Base-by-base conservation (phyloP, 2,888 invertebrate genomes). In the Nematopogon swammerdamellus region DNA sequence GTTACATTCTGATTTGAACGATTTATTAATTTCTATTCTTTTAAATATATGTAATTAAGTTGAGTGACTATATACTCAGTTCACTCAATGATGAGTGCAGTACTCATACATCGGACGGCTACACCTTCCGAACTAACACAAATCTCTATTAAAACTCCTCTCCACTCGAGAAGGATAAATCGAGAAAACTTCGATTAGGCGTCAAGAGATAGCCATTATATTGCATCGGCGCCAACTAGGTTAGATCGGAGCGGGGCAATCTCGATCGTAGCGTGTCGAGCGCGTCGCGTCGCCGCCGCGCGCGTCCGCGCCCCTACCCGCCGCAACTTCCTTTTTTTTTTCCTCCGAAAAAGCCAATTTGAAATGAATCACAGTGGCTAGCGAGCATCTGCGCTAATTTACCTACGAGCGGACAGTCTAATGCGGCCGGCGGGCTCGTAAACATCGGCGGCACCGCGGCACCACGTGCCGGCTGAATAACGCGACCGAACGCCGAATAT, bases 321-420 rank as follows among this genome's bases (percentile, higher is more conserved):
- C n/a, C n/a, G n/a, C n/a, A n/a, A n/a, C n/a, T n/a, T n/a, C n/a
- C n/a, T n/a, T n/a, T 68, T 72, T 76, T 77, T 74, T 70, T 65
- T 62, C 62, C 68, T 68, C 70, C 75, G 75, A 73, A 77, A 19
- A 75, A 77, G 75, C 77, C 77, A 79, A 79, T 79, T 79, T 76
- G 72, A 68, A 79, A 79, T 79, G 77, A 79, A 79, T 79, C 79
- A 79, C 73, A 67, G 76, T 70, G 72, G 74, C 75, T 70, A 68
- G 73, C 70, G 65, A 76, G 72, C 79, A 79, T 79, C 77, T 79
- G 79, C 73, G 79, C 79, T 79, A 79, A 79, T 79, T 79, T 79
- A 79, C 79, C 79, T 77, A 77, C 75, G 72, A 68, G 70, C 65
- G 73, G 77, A 77, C 79, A 79, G 75, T 74, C 76, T 79, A 79